Percentiles rank a stretch among this genome's conserved stretches.
Conservation (phyloP, 2,113 vertebrate genomes). For the Chamaea fasciata region DNA sequence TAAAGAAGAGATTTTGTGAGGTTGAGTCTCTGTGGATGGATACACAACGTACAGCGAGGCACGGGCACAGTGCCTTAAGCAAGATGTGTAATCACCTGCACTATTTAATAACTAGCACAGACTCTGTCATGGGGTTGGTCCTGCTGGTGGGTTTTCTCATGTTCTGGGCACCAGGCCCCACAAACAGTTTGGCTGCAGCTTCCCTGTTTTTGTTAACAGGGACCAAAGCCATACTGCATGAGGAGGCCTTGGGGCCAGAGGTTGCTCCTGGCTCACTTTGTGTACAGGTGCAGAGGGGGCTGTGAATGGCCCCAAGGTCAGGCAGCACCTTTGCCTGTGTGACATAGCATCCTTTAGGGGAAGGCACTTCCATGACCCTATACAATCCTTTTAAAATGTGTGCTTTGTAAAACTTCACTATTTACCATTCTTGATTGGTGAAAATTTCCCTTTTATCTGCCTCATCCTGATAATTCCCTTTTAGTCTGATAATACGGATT, state of each 20-base stretch:
- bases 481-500: background rate
- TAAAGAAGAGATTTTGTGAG: background rate
- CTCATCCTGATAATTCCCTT: background rate
- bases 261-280: background rate
- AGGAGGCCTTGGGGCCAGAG: background rate
- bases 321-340: accelerated
- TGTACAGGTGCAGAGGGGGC: background rate
- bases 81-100: background rate
- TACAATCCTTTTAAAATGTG: background rate
- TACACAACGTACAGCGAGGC: accelerated
- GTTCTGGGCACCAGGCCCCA: background rate
- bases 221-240: background rate
- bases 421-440: background rate
- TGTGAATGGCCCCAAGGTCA: background rate
- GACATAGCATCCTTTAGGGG: background rate
- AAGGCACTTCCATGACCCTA: background rate
- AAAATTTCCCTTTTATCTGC: background rate
- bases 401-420: background rate
- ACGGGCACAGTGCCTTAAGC: accelerated
- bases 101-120: background rate
- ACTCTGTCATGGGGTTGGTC: background rate
- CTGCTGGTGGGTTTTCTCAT: background rate
- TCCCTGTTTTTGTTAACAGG: background rate
- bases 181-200: background rate
- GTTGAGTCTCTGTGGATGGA: background rate